Evolutionary conservation across 2,888 invertebrate genomes (phyloP), one percentile per base, ranked within the genome.

Genomic region (Myathropa florea): DNA sequence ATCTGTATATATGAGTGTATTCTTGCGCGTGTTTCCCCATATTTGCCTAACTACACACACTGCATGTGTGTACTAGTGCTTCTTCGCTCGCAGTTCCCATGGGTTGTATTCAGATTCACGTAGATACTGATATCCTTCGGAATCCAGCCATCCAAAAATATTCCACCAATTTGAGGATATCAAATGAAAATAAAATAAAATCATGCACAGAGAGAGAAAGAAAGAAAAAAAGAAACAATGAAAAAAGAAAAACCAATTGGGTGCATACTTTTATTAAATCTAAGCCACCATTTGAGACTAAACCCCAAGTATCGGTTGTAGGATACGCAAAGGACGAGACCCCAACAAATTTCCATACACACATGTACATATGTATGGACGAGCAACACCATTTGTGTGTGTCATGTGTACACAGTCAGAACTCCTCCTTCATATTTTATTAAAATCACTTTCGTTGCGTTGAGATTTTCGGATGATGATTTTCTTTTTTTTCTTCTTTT

Each of bases 371-470:
- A 7, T 14, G 60, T 4, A 26, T 60, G 28, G 24, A 7, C 60
- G 24, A 0, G 60, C 26, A n/a, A 46, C 46, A 46, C 46, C 46
- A 46, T 18, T 46, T 18, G 46, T 46, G 46, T 46, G 46, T 46
- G 46, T 46, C 46, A 46, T 46, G 46, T 46, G 46, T 46, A 46
- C 18, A 46, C 46, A 46, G 39, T 68, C 36, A 46, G 81, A 46
- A 46, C 82, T 82, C 71, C 75, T 88, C 71, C 89, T 90, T 91
- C 90, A 92, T 92, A 91, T 90, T 91, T 92, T 92, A 92, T 92
- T 92, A 92, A 92, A 92, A 92, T 92, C 92, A 92, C 92, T 92
- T 92, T 91, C 91, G 91, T 92, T 92, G 91, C 91, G 91, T 90
- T 89, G 92, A 91, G 92, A 91, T 90, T 91, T 92, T 90, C 90